Evolutionary conservation across 1,140 invertebrate genomes (phyloP).

Genomic region (Atopsyche davidsoni): DNA sequence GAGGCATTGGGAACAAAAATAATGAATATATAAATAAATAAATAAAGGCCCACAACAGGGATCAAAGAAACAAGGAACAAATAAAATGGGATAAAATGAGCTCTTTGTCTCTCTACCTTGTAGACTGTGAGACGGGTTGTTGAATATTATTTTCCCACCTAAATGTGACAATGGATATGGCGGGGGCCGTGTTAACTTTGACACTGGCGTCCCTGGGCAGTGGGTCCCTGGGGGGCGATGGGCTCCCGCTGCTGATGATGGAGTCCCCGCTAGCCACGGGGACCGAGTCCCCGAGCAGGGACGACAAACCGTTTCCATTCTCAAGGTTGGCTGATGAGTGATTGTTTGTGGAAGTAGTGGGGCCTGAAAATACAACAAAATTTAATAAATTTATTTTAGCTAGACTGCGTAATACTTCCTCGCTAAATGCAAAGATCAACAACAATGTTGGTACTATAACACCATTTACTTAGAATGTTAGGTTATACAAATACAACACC

Average conservation of each 20-base stretch:
- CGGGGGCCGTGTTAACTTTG: constrained; percentile 60
- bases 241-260: neutral
- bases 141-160: constrained; percentile 65
- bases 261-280: neutral
- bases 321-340: constrained; percentile 21
- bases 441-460: no score
- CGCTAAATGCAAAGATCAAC: no score
- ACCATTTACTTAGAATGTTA: no score
- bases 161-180: constrained; percentile 79
- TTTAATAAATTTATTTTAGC: neutral
- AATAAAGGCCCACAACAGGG: no score
- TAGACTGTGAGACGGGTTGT: constrained; percentile 43
- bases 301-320: constrained; percentile 31
- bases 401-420: no score
- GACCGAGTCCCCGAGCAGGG: constrained; percentile 30
- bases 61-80: constrained; percentile 15
- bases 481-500: no score
- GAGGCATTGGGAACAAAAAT: no score
- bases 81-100: constrained; percentile 30
- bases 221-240: constrained; percentile 23
- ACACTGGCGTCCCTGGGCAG: constrained; percentile 49
- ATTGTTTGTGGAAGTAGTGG: constrained; percentile 21
- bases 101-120: constrained; percentile 55
- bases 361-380: constrained; percentile 11
- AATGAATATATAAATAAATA: no score